These are phyloP conservation scores for Desmophyllum pertusum DNA, from an alignment of 92 coral and sea anemone genomes.

Conservation along the genomic window DNA sequence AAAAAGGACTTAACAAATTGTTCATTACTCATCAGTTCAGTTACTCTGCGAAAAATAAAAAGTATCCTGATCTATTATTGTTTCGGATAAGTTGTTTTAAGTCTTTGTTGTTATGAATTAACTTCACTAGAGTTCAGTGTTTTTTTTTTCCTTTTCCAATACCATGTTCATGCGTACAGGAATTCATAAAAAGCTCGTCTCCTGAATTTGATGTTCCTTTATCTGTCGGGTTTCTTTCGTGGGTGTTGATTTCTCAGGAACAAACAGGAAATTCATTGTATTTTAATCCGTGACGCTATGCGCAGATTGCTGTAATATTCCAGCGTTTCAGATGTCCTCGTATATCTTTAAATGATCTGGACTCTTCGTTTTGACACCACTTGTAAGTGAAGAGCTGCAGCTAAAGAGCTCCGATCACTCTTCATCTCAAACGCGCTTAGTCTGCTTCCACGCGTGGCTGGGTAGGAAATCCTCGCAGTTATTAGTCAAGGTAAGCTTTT, in stretches of 20 bases:
- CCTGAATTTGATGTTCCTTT: slow-evolving; percentile 3
- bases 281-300: slow-evolving; percentile 27
- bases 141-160: not conserved
- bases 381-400: slow-evolving; percentile 34
- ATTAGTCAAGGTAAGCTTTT: slow-evolving; percentile 26
- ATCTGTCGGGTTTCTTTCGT: slow-evolving; percentile 17
- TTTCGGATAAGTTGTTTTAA: too few relatives aligned
- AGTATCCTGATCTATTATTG: not conserved
- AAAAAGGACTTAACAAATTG: too few relatives aligned
- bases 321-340: slow-evolving; percentile 26
- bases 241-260: slow-evolving; percentile 25
- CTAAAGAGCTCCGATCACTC: slow-evolving; percentile 33
- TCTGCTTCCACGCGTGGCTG: not conserved
- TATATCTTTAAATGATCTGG: slow-evolving; percentile 20
- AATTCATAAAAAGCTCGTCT: slow-evolving; percentile 20
- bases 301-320: slow-evolving; percentile 14
- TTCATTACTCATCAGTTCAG: not conserved
- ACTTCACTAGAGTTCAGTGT: too few relatives aligned
- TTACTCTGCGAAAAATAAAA: not conserved
- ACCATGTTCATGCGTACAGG: slow-evolving; percentile 23
- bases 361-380: slow-evolving; percentile 17
- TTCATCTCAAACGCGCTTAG: slow-evolving; percentile 18
- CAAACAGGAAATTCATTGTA: slow-evolving; percentile 29
- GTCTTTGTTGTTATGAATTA: not conserved
- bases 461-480: not conserved